Evolutionary conservation across 2,113 vertebrate species (phyloP).

Genomic region (Pholis gunnellus): DNA sequence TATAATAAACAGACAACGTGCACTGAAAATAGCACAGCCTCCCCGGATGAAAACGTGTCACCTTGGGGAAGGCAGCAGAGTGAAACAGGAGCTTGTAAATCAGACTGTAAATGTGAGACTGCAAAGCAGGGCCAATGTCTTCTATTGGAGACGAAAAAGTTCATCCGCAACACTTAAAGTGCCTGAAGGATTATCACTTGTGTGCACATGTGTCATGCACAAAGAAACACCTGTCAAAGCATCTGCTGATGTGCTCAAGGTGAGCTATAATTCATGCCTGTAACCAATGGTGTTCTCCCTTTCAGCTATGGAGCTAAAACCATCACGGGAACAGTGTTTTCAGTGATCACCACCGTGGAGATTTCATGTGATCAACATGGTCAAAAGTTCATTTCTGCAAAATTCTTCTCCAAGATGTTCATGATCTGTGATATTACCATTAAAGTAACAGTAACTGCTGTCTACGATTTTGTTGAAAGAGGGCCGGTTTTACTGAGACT

Average conservation of each 20-base stretch:
- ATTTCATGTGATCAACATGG: background rate
- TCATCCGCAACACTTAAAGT: conserved; percentile 15
- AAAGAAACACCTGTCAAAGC: conserved; percentile 6
- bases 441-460: background rate
- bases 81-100: conserved; percentile 62
- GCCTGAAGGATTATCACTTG: conserved; percentile 4
- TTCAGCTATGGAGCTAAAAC: background rate
- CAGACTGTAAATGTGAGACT: conserved; percentile 57
- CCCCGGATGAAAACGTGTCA: conserved; percentile 46
- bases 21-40: background rate
- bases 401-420: background rate
- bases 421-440: background rate
- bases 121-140: conserved; percentile 26
- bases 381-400: background rate
- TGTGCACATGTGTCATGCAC: background rate
- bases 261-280: background rate
- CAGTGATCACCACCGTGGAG: background rate
- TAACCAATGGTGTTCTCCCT: background rate
- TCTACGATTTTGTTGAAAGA: background rate
- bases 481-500: background rate
- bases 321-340: background rate
- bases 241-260: conserved; percentile 20
- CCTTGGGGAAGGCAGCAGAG: conserved; percentile 48
- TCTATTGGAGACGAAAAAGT: conserved; percentile 44
- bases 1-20: background rate